Conservation (phyloP, 2,113 vertebrate species). For the Anoplopoma fimbria region DNA sequence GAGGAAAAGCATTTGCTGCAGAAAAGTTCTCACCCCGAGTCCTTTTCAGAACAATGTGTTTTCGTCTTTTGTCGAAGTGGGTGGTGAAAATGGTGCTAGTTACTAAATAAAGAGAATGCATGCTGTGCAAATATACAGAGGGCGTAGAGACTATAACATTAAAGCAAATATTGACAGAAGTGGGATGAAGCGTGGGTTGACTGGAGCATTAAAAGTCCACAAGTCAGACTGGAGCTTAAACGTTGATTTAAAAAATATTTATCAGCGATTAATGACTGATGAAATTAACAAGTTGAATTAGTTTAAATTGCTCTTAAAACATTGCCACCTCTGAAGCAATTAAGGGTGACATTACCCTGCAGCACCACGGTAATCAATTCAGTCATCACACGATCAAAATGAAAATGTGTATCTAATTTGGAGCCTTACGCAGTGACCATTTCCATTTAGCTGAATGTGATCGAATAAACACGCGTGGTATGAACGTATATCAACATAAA, state of each 20-base stretch:
- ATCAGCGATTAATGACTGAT: neutral
- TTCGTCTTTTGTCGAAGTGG: slow-evolving; percentile 14
- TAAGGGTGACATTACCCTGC: neutral
- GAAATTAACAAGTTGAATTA: neutral
- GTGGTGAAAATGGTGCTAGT: slow-evolving; percentile 27
- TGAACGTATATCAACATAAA: slow-evolving; percentile 19
- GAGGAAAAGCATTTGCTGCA: neutral
- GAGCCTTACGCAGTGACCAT: neutral
- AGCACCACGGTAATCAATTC: neutral
- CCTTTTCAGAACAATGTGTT: slow-evolving; percentile 4
- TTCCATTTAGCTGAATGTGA: slow-evolving; percentile 45
- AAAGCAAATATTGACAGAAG: slow-evolving; percentile 34
- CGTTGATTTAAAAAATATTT: slow-evolving; percentile 3
- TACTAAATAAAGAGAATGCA: slow-evolving; percentile 46
- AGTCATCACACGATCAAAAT: slow-evolving; percentile 30
- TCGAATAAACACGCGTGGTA: slow-evolving; percentile 8
- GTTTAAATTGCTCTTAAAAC: neutral
- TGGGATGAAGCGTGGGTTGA: slow-evolving; percentile 42
- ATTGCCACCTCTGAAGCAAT: slow-evolving; percentile 7
- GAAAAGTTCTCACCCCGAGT: neutral
- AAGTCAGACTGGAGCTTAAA: neutral
- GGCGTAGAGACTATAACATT: slow-evolving; percentile 22
- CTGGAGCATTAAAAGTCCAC: neutral
- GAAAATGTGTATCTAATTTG: slow-evolving; percentile 25
- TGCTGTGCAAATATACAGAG: slow-evolving; percentile 19